These are phyloP conservation scores for Falco punctatus DNA, from an alignment of 2,113 vertebrate species.

Conservation along the genomic window DNA sequence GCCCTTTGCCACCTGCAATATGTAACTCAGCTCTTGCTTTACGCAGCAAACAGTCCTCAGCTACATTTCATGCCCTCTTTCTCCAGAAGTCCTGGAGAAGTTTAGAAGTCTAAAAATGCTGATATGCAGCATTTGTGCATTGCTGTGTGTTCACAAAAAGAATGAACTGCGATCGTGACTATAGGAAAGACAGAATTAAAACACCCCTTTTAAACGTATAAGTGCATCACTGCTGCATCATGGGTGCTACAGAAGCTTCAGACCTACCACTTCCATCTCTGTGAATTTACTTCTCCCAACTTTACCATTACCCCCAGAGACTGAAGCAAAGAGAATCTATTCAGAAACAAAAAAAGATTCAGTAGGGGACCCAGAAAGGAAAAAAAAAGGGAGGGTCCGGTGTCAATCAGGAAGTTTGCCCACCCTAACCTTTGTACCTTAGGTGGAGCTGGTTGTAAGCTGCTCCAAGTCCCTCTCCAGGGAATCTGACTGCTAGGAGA, in stretches of 20 bases:
- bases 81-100: not conserved
- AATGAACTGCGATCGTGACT: not conserved
- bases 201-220: not conserved
- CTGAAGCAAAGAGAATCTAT: not conserved
- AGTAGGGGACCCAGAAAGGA: not conserved
- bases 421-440: conserved; percentile 58
- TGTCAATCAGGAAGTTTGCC: conserved; percentile 46
- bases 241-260: not conserved
- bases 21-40: not conserved
- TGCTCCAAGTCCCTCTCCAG: conserved; percentile 26
- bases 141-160: not conserved
- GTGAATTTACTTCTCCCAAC: not conserved
- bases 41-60: not conserved
- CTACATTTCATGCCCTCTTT: not conserved
- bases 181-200: not conserved
- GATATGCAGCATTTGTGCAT: not conserved
- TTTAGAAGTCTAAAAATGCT: not conserved
- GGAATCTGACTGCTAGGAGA: conserved; percentile 1
- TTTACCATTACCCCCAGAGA: not conserved
- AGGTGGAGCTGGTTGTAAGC: conserved; percentile 56
- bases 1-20: not conserved
- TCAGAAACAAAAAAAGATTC: not conserved
- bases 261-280: not conserved
- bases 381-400: not conserved
- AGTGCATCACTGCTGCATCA: not conserved